Evolutionary conservation across 2,888 invertebrate species (phyloP).

Genomic region (Vesta saturnalis): DNA sequence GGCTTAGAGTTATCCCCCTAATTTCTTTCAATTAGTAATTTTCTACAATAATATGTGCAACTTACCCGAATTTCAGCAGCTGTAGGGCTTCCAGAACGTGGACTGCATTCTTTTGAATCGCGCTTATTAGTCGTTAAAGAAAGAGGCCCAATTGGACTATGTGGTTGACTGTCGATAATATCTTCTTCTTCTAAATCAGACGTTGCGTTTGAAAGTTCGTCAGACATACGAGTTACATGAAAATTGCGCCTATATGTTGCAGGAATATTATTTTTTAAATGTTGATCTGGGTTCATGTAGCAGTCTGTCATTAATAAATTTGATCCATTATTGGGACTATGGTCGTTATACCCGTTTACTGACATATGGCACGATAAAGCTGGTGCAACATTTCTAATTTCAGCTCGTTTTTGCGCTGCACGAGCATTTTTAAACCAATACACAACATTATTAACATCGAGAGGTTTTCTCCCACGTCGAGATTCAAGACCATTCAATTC

Average conservation of each 20-base stretch:
- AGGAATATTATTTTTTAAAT: constrained; percentile 71
- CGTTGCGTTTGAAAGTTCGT: constrained; percentile 72
- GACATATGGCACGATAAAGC: constrained; percentile 70
- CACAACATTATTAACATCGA: constrained; percentile 95
- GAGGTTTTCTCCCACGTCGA: constrained; percentile 89
- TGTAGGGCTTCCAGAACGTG: constrained; percentile 57
- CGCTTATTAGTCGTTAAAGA: constrained; percentile 72
- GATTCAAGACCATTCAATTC: constrained; percentile 94
- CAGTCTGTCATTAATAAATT: constrained; percentile 70
- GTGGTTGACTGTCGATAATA: constrained; percentile 65
- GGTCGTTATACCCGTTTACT: constrained; percentile 73
- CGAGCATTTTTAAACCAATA: constrained; percentile 99
- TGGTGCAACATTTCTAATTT: constrained; percentile 71
- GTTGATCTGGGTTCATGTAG: constrained; percentile 66
- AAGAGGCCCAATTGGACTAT: constrained; percentile 75
- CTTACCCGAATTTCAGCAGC: constrained; percentile 58
- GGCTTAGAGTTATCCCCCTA: constrained; percentile 53
- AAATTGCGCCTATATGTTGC: constrained; percentile 67
- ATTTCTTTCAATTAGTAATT: background rate
- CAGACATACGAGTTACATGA: constrained; percentile 71
- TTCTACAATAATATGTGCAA: constrained; percentile 22
- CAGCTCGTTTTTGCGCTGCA: constrained; percentile 93
- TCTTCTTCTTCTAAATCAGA: constrained; percentile 78
- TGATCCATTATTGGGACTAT: constrained; percentile 72
- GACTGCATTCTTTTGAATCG: constrained; percentile 64